phyloP scores from a whole-genome alignment of 2,113 vertebrate genomes.

The Nasalis larvatus region DNA sequence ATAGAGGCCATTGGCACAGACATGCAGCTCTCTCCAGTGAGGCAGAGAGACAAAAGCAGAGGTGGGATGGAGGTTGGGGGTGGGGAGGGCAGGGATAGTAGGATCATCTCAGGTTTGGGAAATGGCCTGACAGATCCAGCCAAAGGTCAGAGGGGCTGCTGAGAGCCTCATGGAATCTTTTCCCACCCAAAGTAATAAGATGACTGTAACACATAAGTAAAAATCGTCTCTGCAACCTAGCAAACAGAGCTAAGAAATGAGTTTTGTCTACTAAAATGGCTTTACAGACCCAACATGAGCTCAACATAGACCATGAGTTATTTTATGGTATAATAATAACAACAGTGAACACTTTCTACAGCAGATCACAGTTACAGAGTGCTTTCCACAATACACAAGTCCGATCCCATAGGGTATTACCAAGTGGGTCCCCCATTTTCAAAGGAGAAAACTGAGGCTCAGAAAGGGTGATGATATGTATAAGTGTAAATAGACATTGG shows the following conservation, averaged over 20 bases:
- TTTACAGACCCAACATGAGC: neutral
- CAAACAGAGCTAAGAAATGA: neutral
- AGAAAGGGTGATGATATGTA: neutral
- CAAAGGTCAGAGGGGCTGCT: neutral
- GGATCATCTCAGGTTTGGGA: neutral
- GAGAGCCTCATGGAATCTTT: neutral
- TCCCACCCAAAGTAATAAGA: neutral
- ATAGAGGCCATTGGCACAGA: neutral
- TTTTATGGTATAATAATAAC: neutral
- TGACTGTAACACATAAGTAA: neutral
- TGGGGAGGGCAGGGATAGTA: neutral
- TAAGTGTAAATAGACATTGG: neutral
- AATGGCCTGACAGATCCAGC: neutral
- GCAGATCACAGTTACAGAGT: neutral
- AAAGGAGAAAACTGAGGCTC: neutral
- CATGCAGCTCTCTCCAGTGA: neutral
- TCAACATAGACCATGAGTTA: neutral
- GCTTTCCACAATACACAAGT: neutral
- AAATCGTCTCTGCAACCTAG: neutral
- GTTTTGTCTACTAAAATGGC: neutral
- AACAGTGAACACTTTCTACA: neutral
- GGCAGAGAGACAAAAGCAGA: neutral
- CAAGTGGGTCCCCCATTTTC: neutral
- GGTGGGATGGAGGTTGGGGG: no score
- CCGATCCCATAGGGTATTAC: neutral